Conservation (phyloP, 2,797 vertebrate species). For the Trachops cirrhosus region DNA sequence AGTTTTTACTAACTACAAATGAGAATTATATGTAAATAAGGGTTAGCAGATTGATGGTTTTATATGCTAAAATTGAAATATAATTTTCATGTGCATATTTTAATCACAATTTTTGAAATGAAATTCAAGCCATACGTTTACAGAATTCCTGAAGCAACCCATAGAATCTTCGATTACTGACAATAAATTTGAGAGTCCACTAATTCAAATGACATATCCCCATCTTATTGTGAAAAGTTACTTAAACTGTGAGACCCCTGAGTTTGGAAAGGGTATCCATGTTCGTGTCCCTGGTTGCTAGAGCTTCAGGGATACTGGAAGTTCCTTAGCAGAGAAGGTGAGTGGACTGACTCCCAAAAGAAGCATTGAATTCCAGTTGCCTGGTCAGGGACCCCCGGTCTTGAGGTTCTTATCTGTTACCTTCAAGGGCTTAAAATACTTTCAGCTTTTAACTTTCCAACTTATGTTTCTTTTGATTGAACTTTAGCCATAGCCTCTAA, state of each 20-base stretch:
- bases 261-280: neutral
- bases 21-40: neutral
- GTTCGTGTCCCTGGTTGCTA: neutral
- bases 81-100: neutral
- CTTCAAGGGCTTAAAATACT: neutral
- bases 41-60: neutral
- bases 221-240: constrained; percentile 1
- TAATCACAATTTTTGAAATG: neutral
- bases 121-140: neutral
- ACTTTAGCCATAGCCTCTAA: neutral
- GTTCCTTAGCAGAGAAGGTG: neutral
- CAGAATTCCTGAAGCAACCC: neutral
- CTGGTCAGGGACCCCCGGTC: neutral
- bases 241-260: neutral
- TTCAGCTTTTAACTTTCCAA: neutral
- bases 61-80: neutral
- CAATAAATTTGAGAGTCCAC: neutral
- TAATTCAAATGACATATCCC: neutral
- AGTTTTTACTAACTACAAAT: constrained; percentile 8
- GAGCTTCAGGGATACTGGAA: neutral
- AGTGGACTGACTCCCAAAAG: neutral
- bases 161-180: neutral
- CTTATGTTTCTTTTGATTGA: neutral
- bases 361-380: neutral
- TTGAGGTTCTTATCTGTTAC: neutral